These are phyloP conservation scores for Plotosus lineatus DNA, from an alignment of 2,113 vertebrate genomes.

Conservation along the genomic window DNA sequence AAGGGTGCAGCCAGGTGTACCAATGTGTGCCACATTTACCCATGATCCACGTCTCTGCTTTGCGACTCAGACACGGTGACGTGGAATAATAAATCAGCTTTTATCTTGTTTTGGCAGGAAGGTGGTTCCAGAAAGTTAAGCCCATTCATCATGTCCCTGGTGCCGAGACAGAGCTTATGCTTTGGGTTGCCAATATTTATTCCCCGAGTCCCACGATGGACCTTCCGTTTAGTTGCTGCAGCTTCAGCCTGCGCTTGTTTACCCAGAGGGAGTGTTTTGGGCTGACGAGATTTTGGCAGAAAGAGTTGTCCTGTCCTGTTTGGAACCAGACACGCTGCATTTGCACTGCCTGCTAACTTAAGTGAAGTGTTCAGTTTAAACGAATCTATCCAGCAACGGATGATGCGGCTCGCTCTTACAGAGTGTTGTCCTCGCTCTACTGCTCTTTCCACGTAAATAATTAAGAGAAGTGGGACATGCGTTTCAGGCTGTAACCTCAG, in stretches of 20 bases:
- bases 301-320: not conserved
- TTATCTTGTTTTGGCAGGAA: not conserved
- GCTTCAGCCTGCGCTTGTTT: not conserved
- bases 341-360: not conserved
- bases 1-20: too few relatives aligned
- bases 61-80: not conserved
- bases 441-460: too few relatives aligned
- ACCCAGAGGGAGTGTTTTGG: not conserved
- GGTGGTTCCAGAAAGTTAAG: not conserved
- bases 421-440: not conserved
- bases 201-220: not conserved
- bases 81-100: not conserved
- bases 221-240: not conserved
- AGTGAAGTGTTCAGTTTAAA: not conserved
- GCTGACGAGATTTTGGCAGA: slow-evolving; percentile 1
- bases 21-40: not conserved
- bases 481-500: not conserved
- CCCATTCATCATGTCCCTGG: not conserved
- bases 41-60: not conserved
- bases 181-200: slow-evolving; percentile 3
- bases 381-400: not conserved
- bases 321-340: not conserved
- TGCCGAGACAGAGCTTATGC: not conserved
- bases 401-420: not conserved
- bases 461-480: not conserved